Evolutionary conservation across 2,113 vertebrate species (phyloP), one percentile per base, ranked within the genome.

Genomic region (Paratilapia polleni): DNA sequence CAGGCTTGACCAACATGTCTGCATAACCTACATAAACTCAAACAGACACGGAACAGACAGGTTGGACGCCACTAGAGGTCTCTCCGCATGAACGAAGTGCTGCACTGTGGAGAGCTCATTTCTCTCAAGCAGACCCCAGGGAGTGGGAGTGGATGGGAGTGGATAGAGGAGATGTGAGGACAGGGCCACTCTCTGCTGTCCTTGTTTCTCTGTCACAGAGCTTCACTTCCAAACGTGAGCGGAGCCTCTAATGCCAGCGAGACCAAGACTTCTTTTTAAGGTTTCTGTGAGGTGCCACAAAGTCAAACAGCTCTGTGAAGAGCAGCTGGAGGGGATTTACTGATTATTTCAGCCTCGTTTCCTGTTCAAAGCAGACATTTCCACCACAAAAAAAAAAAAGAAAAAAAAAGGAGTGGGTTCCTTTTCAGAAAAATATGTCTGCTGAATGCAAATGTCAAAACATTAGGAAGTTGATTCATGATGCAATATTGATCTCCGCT

Each of bases 91-190:
- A 84, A 41, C 6, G n/a, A 54, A 80, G 54, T 6, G 31, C 28
- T 10, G 74, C 58, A 26, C 31, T 54, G 81, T 43, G 13, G 64
- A 68, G 62, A 58, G 84, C 83, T 90, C 56, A 85, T 90, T 88
- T 77, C 80, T 88, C 59, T 64, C 8, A 8, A 77, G 80, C 74
- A 19, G 83, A 80, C 59, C 60, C 36, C 66, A 43, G 86, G 79
- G 87, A 89, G 49, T 57, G 43, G 54, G 63, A 80, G 80, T 43
- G 52, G 73, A 73, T 52, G 31, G 68, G 43, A 73, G 68, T 62
- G 68, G 81, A 73, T 31, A 19, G 83, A 64, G 68, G 77, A 80
- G 84, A 87, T 80, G 86, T 22, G 84, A 87, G 83, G 86, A 90
- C 43, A 49, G 83, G 86, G 66, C 49, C 26, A 34, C 82, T 90